phyloP scores from a whole-genome alignment of 2,888 invertebrate species.

The Trichopoda pennipes region DNA sequence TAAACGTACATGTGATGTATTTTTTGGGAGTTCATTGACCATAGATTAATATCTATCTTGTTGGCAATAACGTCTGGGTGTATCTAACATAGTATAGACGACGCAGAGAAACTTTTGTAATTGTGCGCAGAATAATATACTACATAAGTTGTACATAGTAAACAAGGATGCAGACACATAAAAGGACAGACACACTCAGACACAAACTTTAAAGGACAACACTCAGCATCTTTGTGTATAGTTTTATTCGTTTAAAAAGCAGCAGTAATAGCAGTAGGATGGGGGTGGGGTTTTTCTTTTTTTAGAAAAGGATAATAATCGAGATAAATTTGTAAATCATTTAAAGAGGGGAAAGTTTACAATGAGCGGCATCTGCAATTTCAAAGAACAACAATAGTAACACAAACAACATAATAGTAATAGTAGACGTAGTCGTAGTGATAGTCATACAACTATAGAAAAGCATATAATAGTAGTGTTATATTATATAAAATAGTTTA shows the following conservation, averaged over 20 bases:
- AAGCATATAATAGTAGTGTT: conserved; percentile 38
- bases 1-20: conserved; percentile 40
- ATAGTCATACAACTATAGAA: conserved; percentile 52
- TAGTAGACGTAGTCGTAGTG: conserved; percentile 44
- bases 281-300: not conserved
- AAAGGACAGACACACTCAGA: conserved; percentile 66
- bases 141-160: conserved; percentile 69
- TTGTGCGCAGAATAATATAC: conserved; percentile 68
- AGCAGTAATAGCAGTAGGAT: not conserved
- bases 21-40: conserved; percentile 69
- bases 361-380: conserved; percentile 61
- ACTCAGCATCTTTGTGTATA: conserved; percentile 68
- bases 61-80: conserved; percentile 67
- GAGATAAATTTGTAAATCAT: conserved; percentile 47
- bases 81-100: conserved; percentile 66
- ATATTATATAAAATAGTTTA: conserved; percentile 57
- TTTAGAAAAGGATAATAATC: conserved; percentile 28
- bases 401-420: conserved; percentile 65
- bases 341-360: conserved; percentile 55
- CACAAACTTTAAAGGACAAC: conserved; percentile 68
- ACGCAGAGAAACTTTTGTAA: conserved; percentile 66
- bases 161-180: conserved; percentile 69
- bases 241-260: conserved; percentile 55
- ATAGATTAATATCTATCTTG: conserved; percentile 67
- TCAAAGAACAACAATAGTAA: conserved; percentile 61